These are phyloP conservation scores for Palythoa grandis DNA, from an alignment of 92 coral and sea anemone genomes.

Conservation along the genomic window DNA sequence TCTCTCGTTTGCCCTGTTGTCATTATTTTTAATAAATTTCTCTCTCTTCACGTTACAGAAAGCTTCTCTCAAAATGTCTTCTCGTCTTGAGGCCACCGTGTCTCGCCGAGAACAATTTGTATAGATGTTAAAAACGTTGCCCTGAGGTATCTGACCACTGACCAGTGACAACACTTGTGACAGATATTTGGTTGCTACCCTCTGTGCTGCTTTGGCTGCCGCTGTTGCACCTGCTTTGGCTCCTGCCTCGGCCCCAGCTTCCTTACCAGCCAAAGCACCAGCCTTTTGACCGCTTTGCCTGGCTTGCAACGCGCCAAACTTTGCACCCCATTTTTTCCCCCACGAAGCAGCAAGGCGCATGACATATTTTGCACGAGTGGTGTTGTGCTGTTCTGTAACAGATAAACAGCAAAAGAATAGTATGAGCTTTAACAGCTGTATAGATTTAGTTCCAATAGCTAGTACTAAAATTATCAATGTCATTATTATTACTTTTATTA, in stretches of 20 bases:
- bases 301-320: conserved; percentile 36
- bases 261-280: conserved; percentile 34
- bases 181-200: conserved; percentile 26
- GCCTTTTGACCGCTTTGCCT: conserved; percentile 25
- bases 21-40: neutral
- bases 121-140: conserved; percentile 31
- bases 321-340: conserved; percentile 31
- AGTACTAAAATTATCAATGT: no score
- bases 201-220: conserved; percentile 23
- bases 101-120: conserved; percentile 36
- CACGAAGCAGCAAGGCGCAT: conserved; percentile 11
- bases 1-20: neutral
- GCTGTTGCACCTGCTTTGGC: conserved; percentile 34
- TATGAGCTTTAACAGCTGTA: no score
- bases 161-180: conserved; percentile 29
- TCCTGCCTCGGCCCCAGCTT: conserved; percentile 29
- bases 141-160: conserved; percentile 13
- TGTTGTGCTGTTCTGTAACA: conserved; percentile 13
- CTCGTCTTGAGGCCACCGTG: conserved; percentile 15
- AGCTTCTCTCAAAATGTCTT: conserved; percentile 37
- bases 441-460: no score
- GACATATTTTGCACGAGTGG: conserved; percentile 10
- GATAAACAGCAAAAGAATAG: neutral
- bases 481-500: no score
- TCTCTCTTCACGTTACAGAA: conserved; percentile 22